Base-by-base conservation (phyloP, 2,888 invertebrate species). In the Tetanocera ferruginea region DNA sequence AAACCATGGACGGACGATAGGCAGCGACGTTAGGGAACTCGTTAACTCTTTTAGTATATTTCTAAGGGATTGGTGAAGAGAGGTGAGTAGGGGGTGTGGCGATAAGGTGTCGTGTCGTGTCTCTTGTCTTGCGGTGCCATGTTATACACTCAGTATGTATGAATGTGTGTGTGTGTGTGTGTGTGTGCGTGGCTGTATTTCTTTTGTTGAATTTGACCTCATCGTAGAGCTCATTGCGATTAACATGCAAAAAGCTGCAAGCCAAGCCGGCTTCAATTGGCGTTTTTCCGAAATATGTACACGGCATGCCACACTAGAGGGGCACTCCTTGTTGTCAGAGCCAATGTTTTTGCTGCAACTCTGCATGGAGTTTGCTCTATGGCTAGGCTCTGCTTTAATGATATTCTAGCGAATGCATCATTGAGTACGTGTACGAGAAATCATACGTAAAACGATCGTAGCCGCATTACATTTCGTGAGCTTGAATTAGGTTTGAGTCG, bases 391-490 rank as follows among this genome's bases (percentile, higher is more conserved):
- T 25, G 69, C 76, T 86, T 83, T 83, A 87, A 87, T 87, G 87
- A 86, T 87, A 87, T 87, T 87, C 87, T 87, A 87, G 86, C 86
- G 85, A 86, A 83, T 84, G 85, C 86, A 84, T 81, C 80, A 80
- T 79, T 77, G 25, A 64, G 28, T 25, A 31, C 28, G 76, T 64
- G n/a, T 55, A 55, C 55, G 19, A 55, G n/a, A 55, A n/a, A 9
- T n/a, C 55, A 31, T 66, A 76, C 77, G 77, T 76, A 78, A 78
- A 69, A 80, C 80, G 77, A 78, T 80, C 81, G 80, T 80, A 82
- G 79, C 81, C 78, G 82, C 80, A 81, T 81, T 81, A 82, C 81
- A 87, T 83, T 87, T 87, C 87, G 87, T 87, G 87, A 87, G 87
- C 85, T 87, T 84, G 70, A 84, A 85, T 84, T 86, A 84, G 83